Conservation (phyloP, 1,140 invertebrate species). For the Trichonephila clavipes region DNA sequence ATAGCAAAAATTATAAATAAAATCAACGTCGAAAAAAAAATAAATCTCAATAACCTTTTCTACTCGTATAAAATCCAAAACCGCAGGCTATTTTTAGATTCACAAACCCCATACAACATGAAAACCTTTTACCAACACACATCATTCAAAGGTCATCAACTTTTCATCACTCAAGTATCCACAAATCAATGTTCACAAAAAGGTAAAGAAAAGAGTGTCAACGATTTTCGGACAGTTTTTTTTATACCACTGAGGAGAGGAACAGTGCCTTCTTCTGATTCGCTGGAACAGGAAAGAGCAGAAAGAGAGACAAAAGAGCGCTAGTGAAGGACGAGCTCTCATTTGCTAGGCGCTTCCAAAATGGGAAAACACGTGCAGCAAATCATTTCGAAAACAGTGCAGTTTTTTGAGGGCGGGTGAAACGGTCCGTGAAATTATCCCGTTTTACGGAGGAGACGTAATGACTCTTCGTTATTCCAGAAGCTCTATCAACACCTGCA, state of each 20-base stretch:
- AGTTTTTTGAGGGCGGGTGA: background rate
- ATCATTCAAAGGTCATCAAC: background rate
- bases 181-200: conserved; percentile 11
- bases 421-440: conserved; percentile 33
- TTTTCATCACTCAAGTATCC: background rate
- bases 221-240: background rate
- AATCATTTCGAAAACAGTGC: conserved; percentile 20
- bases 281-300: background rate
- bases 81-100: too few relatives aligned
- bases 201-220: background rate
- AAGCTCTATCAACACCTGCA: conserved; percentile 13
- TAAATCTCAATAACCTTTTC: too few relatives aligned
- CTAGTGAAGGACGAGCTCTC: background rate
- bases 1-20: too few relatives aligned
- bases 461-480: conserved; percentile 19
- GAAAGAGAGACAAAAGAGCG: background rate
- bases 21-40: too few relatives aligned
- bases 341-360: background rate
- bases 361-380: conserved; percentile 26
- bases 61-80: too few relatives aligned
- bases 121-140: too few relatives aligned
- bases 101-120: too few relatives aligned
- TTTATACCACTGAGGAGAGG: too few relatives aligned
- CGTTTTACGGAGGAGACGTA: conserved; percentile 8
- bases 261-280: background rate